These are phyloP conservation scores for Sebastes taczanowskii DNA, from an alignment of 2,797 vertebrate genomes.

Conservation along the genomic window DNA sequence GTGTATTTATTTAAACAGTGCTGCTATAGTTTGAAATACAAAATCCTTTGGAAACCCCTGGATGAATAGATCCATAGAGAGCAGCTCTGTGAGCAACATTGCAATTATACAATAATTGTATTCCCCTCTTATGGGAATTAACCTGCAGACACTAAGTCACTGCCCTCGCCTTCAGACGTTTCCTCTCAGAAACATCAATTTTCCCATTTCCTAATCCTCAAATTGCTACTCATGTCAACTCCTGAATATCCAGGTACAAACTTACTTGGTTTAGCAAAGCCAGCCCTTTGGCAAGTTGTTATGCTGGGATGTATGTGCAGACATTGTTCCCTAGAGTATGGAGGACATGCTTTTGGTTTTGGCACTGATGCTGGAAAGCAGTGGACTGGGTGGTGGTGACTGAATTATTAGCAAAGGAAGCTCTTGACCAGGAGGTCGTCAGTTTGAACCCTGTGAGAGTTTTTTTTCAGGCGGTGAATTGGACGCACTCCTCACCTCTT, in stretches of 20 bases:
- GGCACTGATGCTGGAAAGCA: neutral
- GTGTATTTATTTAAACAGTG: conserved; percentile 8
- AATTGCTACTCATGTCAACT: conserved; percentile 66
- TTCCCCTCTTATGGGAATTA: conserved; percentile 52
- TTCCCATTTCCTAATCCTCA: conserved; percentile 68
- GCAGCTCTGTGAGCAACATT: conserved; percentile 23
- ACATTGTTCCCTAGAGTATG: conserved; percentile 10
- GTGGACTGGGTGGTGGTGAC: neutral
- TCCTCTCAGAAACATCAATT: conserved; percentile 59
- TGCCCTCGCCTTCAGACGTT: conserved; percentile 48
- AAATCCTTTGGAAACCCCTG: conserved; percentile 33
- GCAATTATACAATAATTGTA: conserved; percentile 52
- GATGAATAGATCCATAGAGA: conserved; percentile 32
- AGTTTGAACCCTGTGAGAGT: conserved; percentile 8
- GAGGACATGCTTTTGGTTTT: conserved; percentile 7
- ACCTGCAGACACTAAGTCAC: conserved; percentile 57
- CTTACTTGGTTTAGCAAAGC: conserved; percentile 48
- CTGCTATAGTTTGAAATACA: conserved; percentile 28
- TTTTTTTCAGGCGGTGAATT: neutral
- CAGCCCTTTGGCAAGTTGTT: conserved; percentile 39
- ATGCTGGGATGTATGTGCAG: conserved; percentile 9
- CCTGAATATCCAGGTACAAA: conserved; percentile 55
- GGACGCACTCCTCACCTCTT: neutral
- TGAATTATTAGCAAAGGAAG: neutral
- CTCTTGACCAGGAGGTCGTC: neutral